phyloP scores from a whole-genome alignment of 1,140 invertebrate genomes.

The Drosophila seguyi region DNA sequence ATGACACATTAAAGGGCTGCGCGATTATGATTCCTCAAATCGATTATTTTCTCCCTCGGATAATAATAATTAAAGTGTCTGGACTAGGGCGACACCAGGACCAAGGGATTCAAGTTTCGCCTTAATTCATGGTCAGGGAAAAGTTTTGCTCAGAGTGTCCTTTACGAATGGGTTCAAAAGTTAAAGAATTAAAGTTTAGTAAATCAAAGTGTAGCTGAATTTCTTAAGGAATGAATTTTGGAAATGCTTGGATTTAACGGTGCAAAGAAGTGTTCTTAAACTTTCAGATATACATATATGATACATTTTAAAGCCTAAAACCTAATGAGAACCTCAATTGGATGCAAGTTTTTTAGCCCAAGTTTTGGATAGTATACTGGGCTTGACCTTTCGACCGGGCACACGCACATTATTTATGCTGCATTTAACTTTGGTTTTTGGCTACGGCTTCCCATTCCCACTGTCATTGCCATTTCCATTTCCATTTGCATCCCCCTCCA shows the following conservation, averaged over 20 bases:
- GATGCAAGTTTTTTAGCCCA: not conserved
- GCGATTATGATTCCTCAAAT: conserved; percentile 31
- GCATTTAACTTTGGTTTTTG: conserved; percentile 81
- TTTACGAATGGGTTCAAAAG: not conserved
- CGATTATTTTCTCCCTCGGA: conserved; percentile 21
- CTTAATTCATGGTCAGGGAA: not conserved
- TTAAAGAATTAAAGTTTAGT: not conserved
- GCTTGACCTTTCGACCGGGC: conserved; percentile 34
- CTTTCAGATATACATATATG: not conserved
- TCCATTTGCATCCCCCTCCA: not conserved
- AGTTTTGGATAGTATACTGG: conserved; percentile 1
- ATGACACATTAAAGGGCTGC: conserved; percentile 43
- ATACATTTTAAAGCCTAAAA: not conserved
- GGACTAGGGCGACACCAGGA: conserved; percentile 10
- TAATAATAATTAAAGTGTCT: conserved; percentile 44
- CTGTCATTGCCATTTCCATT: not conserved
- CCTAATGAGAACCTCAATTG: not conserved
- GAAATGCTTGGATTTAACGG: not conserved
- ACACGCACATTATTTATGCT: conserved; percentile 79
- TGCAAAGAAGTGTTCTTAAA: not conserved
- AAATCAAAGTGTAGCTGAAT: not conserved
- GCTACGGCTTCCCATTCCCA: not conserved
- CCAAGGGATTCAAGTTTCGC: not conserved
- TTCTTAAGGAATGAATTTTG: not conserved
- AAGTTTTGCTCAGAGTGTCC: not conserved